A percentile compares a stretch with the other conserved stretches of the same genome.
Evolutionary conservation across 2,888 invertebrate genomes (phyloP).

Genomic region (Belgica antarctica): DNA sequence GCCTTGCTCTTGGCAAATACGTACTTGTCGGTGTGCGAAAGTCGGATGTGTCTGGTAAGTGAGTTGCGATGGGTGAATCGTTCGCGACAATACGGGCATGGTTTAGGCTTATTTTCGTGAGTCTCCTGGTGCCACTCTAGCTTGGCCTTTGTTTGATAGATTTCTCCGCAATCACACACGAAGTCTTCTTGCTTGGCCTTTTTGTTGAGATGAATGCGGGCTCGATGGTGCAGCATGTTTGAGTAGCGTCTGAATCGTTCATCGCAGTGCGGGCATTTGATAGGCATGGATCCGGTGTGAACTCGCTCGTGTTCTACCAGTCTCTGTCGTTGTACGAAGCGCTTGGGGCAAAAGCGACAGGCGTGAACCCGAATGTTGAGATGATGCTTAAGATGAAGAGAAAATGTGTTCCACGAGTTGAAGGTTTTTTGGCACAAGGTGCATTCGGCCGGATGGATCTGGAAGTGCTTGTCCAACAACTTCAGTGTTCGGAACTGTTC

Average conservation of each 20-base stretch:
- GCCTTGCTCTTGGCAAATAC: conserved; percentile 62
- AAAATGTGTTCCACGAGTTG: conserved; percentile 69
- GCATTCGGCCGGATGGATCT: conserved; percentile 78
- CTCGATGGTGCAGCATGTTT: conserved; percentile 80
- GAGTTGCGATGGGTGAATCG: conserved; percentile 82
- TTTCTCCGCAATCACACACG: conserved; percentile 75
- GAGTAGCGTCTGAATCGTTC: conserved; percentile 79
- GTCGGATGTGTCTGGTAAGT: conserved; percentile 77
- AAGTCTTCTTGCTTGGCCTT: conserved; percentile 70
- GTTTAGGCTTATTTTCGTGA: conserved; percentile 77
- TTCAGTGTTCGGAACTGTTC: conserved; percentile 67
- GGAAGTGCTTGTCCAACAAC: conserved; percentile 70
- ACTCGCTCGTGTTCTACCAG: conserved; percentile 77
- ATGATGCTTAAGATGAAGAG: conserved; percentile 76
- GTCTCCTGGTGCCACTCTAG: conserved; percentile 83
- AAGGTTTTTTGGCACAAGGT: conserved; percentile 78
- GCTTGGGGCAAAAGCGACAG: conserved; percentile 77
- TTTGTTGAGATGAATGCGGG: conserved; percentile 71
- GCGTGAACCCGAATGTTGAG: conserved; percentile 69
- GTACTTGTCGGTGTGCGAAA: conserved; percentile 75
- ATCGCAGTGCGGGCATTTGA: conserved; percentile 77
- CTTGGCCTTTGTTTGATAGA: conserved; percentile 79
- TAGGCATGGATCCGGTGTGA: conserved; percentile 73
- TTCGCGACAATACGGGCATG: conserved; percentile 81
- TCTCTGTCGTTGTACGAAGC: conserved; percentile 79